phyloP scores from a whole-genome alignment of 2,888 invertebrate genomes.

The Troides oblongomaculatus region DNA sequence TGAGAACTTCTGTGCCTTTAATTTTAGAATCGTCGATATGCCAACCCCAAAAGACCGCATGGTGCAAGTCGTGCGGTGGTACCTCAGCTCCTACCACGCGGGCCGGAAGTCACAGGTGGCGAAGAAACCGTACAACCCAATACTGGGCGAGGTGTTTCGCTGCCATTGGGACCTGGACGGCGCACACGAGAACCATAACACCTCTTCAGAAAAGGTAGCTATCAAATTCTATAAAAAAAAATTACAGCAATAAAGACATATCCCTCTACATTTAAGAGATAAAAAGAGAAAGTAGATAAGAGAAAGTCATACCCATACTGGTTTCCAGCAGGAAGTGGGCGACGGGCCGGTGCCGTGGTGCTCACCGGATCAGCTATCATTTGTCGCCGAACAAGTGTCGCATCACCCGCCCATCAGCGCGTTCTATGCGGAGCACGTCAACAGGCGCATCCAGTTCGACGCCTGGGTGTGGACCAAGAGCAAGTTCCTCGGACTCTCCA shows the following conservation, averaged over 20 bases:
- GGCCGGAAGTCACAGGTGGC: slow-evolving; percentile 98
- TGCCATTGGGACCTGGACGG: slow-evolving; percentile 90
- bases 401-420: slow-evolving; percentile 99
- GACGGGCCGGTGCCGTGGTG: slow-evolving; percentile 97
- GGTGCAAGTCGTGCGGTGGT: slow-evolving; percentile 97
- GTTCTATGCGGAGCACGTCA: slow-evolving; percentile 98
- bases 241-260: no score
- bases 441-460: slow-evolving; percentile 95
- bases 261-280: no score
- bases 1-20: no score
- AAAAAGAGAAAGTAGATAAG: no score
- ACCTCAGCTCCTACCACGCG: slow-evolving; percentile 98
- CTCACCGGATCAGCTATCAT: slow-evolving; percentile 90
- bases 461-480: slow-evolving; percentile 99
- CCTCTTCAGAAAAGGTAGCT: slow-evolving; percentile 52
- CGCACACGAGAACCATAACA: slow-evolving; percentile 42
- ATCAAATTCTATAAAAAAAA: background rate
- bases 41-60: slow-evolving; percentile 93
- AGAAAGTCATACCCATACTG: no score
- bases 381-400: slow-evolving; percentile 98
- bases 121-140: slow-evolving; percentile 99
- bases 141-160: slow-evolving; percentile 97
- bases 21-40: slow-evolving; percentile 91
- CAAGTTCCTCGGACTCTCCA: slow-evolving; percentile 98
- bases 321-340: slow-evolving; percentile 69